Evolutionary conservation across 2,113 vertebrate species (phyloP), one percentile per base, ranked within the genome.

Genomic region (Eleginops maclovinus): DNA sequence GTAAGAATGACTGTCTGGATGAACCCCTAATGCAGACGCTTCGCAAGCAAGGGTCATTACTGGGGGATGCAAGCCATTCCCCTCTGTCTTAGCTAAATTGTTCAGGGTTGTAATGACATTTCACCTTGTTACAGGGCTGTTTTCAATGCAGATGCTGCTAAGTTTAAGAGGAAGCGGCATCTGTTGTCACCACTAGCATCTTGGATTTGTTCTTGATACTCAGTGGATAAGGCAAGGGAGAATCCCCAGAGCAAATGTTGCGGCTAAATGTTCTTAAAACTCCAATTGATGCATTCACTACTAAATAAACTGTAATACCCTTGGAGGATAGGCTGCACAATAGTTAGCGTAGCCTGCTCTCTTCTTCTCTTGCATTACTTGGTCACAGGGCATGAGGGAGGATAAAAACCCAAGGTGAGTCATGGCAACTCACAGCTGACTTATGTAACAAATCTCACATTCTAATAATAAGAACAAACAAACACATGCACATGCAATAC

Each of bases 401-500:
- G 65, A 69, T 50, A 63, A n/a, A 72, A 79, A 71, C 53, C 53
- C 59, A 64, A 82, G 72, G 72, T 88, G 81, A 89, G 65, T 88
- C 86, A 88, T 31, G 15, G 76, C 54, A 73, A 56, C 72, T 69
- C 46, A 62, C 81, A 16, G 56, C 64, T 31, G 40, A 77, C 43
- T 87, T 81, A 76, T 83, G 80, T 40, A 85, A 85, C 71, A 47
- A 54, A 79, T 79, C n/a, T 64, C 59, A 9, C 61, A 54, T 40
- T 54, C 36, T 44, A 31, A 80, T 55, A 63, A 41, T 17, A 60
- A 46, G 83, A 31, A 63, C 72, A 76, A 3, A 22, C 26, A 55
- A 28, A 49, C 43, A 26, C 40, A 40, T 50, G 22, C 24, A 16
- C n/a, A 46, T 21, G 8, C 46, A 47, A 8, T 19, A 13, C 1